Evolutionary conservation across 1,140 invertebrate genomes (phyloP), one percentile per base, ranked within the genome.

Genomic region (Phymastichus coffea): DNA sequence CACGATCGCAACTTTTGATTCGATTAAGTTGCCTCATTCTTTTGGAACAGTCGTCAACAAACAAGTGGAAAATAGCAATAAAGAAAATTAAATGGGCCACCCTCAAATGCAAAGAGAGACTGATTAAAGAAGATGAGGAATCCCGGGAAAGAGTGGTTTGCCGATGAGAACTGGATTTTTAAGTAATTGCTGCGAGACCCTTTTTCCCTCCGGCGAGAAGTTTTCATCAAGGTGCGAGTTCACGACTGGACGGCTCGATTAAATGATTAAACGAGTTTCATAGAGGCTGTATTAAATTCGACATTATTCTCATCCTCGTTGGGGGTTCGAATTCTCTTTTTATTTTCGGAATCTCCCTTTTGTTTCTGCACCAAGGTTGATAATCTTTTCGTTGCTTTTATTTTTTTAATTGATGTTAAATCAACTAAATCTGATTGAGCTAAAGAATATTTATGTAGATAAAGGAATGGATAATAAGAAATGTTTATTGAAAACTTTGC

Each of bases 221-320:
- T 61, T 70, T 70, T 67, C 66, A 63, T 63, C 62, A 61, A 26
- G 55, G 58, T 38, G 68, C 57, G 59, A 41, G 55, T 43, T 47
- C 44, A 47, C 58, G 56, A 41, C 57, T 53, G 53, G 57, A 63
- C 57, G 66, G 65, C 65, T 68, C 68, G 70, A 71, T 71, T 70
- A 70, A 71, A 69, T 67, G 63, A 71, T 70, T 70, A 71, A 71
- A 70, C 63, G 66, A 65, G 55, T 63, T 61, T 54, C 59, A 43
- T n/a, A 55, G 47, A 54, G 54, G 61, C 60, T 67, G 60, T 70
- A 69, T 70, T 66, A 69, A 70, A 70, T 64, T 66, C 61, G 58
- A 53, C 61, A 63, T 67, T 64, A 69, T 71, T 68, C 56, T 64
- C 57, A 47, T 59, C 57, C n/a, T n/a, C n/a, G n/a, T n/a, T n/a